A percentile compares a stretch with the other conserved stretches of the same genome.
These are phyloP conservation scores for Saccostrea glomerata DNA, from an alignment of 1,140 invertebrate species.

Conservation along the genomic window DNA sequence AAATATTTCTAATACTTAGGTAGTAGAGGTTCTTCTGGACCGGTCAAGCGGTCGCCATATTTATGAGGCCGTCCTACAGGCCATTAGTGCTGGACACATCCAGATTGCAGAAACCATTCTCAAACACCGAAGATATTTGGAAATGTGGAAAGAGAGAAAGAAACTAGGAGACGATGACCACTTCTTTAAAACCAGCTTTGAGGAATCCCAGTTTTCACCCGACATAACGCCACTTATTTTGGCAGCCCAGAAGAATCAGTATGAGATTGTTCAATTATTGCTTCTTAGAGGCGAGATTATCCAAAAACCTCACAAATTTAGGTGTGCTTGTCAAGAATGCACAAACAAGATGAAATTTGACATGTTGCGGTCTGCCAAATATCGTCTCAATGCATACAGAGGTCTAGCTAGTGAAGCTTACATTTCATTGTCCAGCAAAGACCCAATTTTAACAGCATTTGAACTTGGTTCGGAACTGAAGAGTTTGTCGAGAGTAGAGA, in stretches of 20 bases:
- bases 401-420: constrained; percentile 81
- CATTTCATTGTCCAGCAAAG: constrained; percentile 83
- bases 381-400: constrained; percentile 76
- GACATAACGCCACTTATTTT: constrained; percentile 78
- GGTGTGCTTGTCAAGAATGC: constrained; percentile 82
- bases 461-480: constrained; percentile 82
- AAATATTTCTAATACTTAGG: constrained; percentile 53
- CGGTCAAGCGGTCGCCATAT: constrained; percentile 74
- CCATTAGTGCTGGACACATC: constrained; percentile 76
- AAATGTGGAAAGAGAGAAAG: constrained; percentile 72
- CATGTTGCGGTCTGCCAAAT: constrained; percentile 74
- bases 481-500: constrained; percentile 76
- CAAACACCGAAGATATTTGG: constrained; percentile 75
- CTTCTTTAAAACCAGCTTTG: constrained; percentile 71
- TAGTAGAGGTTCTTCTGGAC: constrained; percentile 74
- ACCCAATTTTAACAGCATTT: constrained; percentile 85
- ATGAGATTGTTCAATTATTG: constrained; percentile 78
- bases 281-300: constrained; percentile 75
- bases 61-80: constrained; percentile 76
- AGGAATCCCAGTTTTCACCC: constrained; percentile 73
- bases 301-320: constrained; percentile 81
- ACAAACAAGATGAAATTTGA: constrained; percentile 80
- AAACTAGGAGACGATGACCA: constrained; percentile 71
- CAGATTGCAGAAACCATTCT: constrained; percentile 77
- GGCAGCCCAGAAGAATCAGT: constrained; percentile 77